Percentiles rank a stretch among this genome's conserved stretches.
Conservation (phyloP, 2,797 vertebrate genomes). For the Acipenser oxyrinchus region DNA sequence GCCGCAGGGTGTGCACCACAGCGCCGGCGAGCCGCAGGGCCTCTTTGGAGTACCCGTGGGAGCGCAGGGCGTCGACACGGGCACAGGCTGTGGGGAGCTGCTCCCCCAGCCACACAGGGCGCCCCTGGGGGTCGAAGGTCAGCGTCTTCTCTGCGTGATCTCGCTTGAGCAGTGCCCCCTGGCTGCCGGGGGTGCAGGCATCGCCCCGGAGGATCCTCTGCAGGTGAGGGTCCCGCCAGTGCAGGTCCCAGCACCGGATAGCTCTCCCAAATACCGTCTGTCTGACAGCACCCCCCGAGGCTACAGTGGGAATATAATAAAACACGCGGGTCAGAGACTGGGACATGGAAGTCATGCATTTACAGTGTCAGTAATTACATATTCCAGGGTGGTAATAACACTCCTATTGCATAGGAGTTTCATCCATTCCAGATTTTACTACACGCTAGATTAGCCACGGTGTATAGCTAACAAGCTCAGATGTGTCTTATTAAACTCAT, state of each 20-base stretch:
- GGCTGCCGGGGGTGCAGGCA: conserved; percentile 5
- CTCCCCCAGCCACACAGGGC: conserved; percentile 48
- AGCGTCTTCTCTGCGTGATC: conserved; percentile 29
- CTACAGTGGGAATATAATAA: conserved; percentile 5
- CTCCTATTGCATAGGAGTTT: too few species aligned
- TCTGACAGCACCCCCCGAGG: conserved; percentile 14
- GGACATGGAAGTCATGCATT: too few species aligned
- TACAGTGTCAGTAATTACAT: too few species aligned
- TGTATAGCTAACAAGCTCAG: too few species aligned
- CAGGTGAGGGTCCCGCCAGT: conserved; percentile 46
- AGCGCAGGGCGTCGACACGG: conserved; percentile 49
- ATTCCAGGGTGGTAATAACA: too few species aligned
- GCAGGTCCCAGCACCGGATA: conserved; percentile 42
- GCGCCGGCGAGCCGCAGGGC: conserved; percentile 47
- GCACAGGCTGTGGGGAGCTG: conserved; percentile 52
- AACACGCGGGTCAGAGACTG: too few species aligned
- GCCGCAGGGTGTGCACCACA: conserved; percentile 42
- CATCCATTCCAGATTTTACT: too few species aligned
- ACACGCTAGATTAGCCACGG: too few species aligned
- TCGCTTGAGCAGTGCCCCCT: conserved; percentile 31
- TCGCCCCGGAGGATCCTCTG: conserved; percentile 40
- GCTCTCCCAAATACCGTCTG: conserved; percentile 47
- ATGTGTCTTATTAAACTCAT: too few species aligned
- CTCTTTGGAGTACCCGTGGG: conserved; percentile 47
- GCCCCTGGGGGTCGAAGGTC: conserved; percentile 48